Conservation (phyloP, 2,888 invertebrate species). For the Tenthredo distinguenda region DNA sequence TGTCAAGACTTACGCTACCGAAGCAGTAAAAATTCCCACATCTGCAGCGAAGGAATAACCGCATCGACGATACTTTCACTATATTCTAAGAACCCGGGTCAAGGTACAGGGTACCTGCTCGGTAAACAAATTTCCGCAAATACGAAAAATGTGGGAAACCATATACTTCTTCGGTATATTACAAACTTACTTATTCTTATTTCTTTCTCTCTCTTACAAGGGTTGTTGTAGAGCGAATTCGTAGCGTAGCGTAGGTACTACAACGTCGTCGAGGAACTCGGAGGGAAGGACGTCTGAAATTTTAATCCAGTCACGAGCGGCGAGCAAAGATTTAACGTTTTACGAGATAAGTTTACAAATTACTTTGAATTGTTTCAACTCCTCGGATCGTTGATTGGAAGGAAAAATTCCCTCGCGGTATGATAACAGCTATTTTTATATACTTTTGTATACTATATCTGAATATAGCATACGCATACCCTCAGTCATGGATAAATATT, state of each 20-base stretch:
- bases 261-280: neutral
- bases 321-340: constrained; percentile 34
- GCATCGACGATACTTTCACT: constrained; percentile 18
- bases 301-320: constrained; percentile 40
- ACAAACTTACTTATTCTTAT: neutral
- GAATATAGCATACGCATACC: neutral
- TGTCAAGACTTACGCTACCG: constrained; percentile 65
- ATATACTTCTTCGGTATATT: neutral
- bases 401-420: neutral
- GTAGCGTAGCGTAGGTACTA: neutral
- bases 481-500: neutral
- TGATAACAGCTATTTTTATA: neutral
- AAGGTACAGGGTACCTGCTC: neutral
- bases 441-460: neutral
- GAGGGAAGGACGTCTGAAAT: constrained; percentile 1
- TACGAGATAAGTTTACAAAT: constrained; percentile 41
- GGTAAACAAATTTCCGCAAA: neutral
- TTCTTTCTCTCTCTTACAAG: neutral
- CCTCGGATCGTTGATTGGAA: neutral
- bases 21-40: constrained; percentile 71
- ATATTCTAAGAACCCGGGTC: neutral
- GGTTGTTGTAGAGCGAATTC: neutral
- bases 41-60: constrained; percentile 56
- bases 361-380: constrained; percentile 21
- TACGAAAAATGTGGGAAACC: neutral